Base-by-base conservation (phyloP, 2,888 invertebrate species). In the Galerucella calmariensis region DNA sequence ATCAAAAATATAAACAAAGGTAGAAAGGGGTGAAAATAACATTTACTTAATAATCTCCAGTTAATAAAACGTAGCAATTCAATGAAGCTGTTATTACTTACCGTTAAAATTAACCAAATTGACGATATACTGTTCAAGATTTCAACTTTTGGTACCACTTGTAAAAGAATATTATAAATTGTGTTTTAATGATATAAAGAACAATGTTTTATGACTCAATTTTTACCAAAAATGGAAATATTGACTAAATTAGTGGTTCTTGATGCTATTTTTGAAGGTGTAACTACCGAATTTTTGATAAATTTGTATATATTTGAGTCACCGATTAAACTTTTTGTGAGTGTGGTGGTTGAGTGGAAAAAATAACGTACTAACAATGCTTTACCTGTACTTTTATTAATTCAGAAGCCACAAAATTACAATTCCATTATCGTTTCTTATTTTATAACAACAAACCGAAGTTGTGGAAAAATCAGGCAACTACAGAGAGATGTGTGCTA, bases 321-420 rank as follows among this genome's bases (percentile, higher is more conserved):
- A 65, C 63, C 10, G 46, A 44, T 20, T 1, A 61, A 35, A 1
- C 2, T 27, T 61, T 35, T 10, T 44, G 16, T 65, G 14, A 46
- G 44, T 46, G 35, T 35, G 53, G 41, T 56, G 67, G 67, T 48
- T 48, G 51, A 24, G 27, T 14, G 59, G 51, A 66, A 72, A 65
- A 65, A 65, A 65, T 48, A 65, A 71, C 11, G 63, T 11, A 62
- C 44, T 16, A 62, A 58, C n/a, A 58, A 24, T 72, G 66, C 59
- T 72, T 72, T 66, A 72, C 66, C 56, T 66, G 58, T 66, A 66
- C 67, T 35, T 35, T 72, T 66, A 66, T 72, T 72, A 12, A 51
- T 65, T 72, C 14, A 72, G 66, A 72, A 72, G 72, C 72, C 72
- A 72, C 72, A 72, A 27, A 46, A 72, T 59, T 72, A 72, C 72